A percentile compares a stretch with the other conserved stretches of the same genome.
Evolutionary conservation across 1,140 invertebrate genomes (phyloP).

Genomic region (Polyergus mexicanus): DNA sequence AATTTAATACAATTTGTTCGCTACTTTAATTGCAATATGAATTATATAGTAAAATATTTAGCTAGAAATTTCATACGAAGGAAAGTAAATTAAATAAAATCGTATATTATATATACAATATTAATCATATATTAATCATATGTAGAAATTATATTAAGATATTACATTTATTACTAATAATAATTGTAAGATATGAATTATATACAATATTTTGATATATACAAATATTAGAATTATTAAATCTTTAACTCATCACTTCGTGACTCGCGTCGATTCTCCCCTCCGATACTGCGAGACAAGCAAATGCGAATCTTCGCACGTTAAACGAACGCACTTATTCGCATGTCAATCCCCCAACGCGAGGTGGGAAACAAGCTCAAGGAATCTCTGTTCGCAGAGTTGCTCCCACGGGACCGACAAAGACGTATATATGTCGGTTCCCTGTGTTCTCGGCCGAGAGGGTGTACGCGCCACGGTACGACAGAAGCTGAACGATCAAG

Average conservation of each 20-base stretch:
- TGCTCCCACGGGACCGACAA: conserved; percentile 87
- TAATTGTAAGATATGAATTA: background rate
- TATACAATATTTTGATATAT: background rate
- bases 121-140: too few species aligned
- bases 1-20: background rate
- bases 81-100: background rate
- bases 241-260: background rate
- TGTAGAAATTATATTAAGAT: background rate
- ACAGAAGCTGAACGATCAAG: conserved; percentile 87
- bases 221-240: background rate
- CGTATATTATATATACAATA: too few species aligned
- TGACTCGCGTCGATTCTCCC: background rate
- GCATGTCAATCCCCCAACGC: background rate
- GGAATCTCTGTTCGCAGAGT: conserved; percentile 71
- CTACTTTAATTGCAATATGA: background rate
- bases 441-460: conserved; percentile 87
- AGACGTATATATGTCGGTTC: conserved; percentile 89
- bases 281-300: background rate
- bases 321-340: background rate
- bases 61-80: background rate
- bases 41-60: background rate
- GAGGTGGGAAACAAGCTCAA: conserved; percentile 7
- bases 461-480: conserved; percentile 88
- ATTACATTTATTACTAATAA: background rate
- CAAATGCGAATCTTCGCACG: background rate